Evolutionary conservation across 2,888 invertebrate species (phyloP), one percentile per base, ranked within the genome.

Genomic region (Drosophila pseudotalamancana): DNA sequence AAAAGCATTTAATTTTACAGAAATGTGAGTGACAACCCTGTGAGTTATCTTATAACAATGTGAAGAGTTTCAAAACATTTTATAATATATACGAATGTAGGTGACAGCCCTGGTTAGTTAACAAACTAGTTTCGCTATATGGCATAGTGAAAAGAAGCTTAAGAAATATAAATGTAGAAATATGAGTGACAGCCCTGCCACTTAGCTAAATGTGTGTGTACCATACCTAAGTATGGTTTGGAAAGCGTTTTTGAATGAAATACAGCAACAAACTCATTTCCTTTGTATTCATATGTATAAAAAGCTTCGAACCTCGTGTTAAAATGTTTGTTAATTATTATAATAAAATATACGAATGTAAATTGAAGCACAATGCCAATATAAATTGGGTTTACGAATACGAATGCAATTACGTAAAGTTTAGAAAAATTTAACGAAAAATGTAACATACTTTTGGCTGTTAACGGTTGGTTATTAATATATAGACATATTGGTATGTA

Each of bases 361-460:
- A 59, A 54, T 27, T 16, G 40, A 21, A 48, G 31, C 27, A 49
- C 37, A 63, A 57, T 14, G 45, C 54, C 54, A 69, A 74, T 57
- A n/a, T 57, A 57, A 68, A 63, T 62, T 50, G 53, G 32, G 31
- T 63, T 43, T 54, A 68, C 45, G n/a, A 62, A 32, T 61, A 67
- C 61, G 46, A 68, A 62, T 74, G 55, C 55, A 39, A 53, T 29
- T 14, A 40, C 62, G 35, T n/a, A 54, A 60, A 51, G 37, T 29
- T 55, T 57, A 39, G 51, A 71, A 39, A 14, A 39, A 57, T 61
- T 45, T 2, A 57, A 73, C 51, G 51, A 18, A 73, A 74, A 45
- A 68, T 9, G 64, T n/a, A 63, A 83, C 88, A 76, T 83, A 83
- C 88, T 87, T 83, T 79, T 87, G 83, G 80, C 86, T 81, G 77